Evolutionary conservation across 2,797 vertebrate species (phyloP).

Genomic region (Prionace glauca): DNA sequence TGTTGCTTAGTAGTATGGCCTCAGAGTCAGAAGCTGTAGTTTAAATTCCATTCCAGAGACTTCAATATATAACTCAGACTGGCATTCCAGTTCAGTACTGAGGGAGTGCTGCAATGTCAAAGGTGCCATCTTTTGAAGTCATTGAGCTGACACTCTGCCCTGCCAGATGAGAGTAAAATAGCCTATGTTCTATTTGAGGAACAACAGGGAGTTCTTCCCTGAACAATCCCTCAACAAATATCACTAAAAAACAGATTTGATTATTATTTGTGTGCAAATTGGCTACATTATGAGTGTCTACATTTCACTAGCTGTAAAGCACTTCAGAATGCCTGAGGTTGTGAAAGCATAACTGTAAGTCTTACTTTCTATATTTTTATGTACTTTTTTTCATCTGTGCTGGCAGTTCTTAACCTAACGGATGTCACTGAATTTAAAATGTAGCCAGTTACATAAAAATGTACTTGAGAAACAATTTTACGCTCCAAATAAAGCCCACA

Average conservation of each 20-base stretch:
- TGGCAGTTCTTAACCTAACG: not conserved
- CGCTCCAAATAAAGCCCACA: not conserved
- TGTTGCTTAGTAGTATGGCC: not conserved
- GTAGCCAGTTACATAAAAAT: not conserved
- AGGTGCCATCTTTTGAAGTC: not conserved
- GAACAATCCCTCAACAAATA: not conserved
- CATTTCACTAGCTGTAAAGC: not conserved
- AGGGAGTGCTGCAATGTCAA: not conserved
- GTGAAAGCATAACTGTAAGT: not conserved
- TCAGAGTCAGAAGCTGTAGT: not conserved
- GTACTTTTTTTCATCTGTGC: not conserved
- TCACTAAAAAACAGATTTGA: not conserved
- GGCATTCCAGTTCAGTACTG: not conserved
- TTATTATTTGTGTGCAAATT: not conserved
- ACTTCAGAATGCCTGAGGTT: not conserved
- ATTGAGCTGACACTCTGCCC: not conserved
- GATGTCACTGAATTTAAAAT: not conserved
- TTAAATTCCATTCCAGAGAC: not conserved
- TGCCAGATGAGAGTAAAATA: not conserved
- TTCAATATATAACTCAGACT: not conserved
- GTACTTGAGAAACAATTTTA: slow-evolving; percentile 10
- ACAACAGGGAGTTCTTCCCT: not conserved
- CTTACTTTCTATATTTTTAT: not conserved
- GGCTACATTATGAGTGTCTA: not conserved
- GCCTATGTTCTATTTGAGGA: not conserved